phyloP scores from a whole-genome alignment of 2,888 invertebrate genomes.

The Apoda limacodes region DNA sequence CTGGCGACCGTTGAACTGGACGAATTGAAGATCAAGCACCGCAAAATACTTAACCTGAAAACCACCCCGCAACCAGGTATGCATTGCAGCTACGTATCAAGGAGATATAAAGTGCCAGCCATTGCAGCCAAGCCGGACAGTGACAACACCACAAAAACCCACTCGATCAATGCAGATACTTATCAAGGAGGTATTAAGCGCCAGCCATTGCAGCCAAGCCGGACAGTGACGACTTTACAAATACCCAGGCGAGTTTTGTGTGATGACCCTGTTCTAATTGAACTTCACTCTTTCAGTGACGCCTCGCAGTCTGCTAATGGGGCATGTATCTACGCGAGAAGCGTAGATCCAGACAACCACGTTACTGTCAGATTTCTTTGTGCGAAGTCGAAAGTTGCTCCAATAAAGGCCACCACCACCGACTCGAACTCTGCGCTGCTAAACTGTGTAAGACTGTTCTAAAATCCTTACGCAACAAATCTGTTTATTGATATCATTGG shows the following conservation, averaged over 20 bases:
- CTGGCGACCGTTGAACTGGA: neutral
- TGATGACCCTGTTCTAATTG: neutral
- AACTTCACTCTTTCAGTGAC: constrained; percentile 1
- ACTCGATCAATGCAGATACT: too few species aligned
- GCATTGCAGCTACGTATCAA: neutral
- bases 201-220: too few species aligned
- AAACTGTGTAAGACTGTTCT: constrained; percentile 14
- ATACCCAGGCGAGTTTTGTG: too few species aligned
- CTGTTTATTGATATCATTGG: constrained; percentile 7
- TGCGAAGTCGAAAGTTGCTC: constrained; percentile 18
- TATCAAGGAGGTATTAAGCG: too few species aligned
- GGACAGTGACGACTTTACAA: too few species aligned
- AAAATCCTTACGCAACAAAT: neutral
- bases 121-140: too few species aligned
- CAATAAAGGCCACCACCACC: constrained; percentile 17
- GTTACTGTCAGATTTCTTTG: constrained; percentile 11
- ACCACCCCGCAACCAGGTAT: neutral
- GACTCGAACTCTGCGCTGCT: constrained; percentile 17
- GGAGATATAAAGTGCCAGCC: too few species aligned
- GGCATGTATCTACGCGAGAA: constrained; percentile 13
- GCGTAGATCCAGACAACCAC: constrained; percentile 1
- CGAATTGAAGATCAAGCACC: too few species aligned
- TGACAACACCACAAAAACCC: too few species aligned
- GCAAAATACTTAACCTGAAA: too few species aligned
- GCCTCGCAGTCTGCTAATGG: constrained; percentile 9